Base-by-base conservation (phyloP, 2,888 invertebrate species). In the Clostera curtula region DNA sequence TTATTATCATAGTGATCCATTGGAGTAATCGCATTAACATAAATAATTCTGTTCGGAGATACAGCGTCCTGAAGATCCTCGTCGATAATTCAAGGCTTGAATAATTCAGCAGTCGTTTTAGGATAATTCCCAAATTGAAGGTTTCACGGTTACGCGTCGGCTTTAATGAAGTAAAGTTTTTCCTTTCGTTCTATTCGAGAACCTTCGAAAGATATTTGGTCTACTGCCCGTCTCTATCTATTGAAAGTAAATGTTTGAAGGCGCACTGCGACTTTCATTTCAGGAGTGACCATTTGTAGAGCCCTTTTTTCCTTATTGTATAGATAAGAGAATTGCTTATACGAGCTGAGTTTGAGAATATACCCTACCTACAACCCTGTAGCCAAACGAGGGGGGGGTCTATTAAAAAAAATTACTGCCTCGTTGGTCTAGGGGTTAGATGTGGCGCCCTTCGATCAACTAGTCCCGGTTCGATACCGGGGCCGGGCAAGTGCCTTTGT, bases 101-200 rank as follows among this genome's bases (percentile, higher is more conserved):
- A 75, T 75, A 58, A 75, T 75, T 74, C 74, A 75, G 58, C 43
- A 62, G 62, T 57, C 66, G 70, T 65, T 75, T 70, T 58, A 58
- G 62, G 64, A 66, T 72, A 68, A 71, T 71, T 72, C 69, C 56
- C 66, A 67, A 74, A 72, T 71, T 67, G 68, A 61, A 70, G 65
- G 65, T 66, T 67, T 64, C 56, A 57, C 54, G 55, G 66, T 61
- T 61, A 55, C 61, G 56, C 53, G 46, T 54, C 43, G 53, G 42
- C 46, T 58, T 60, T 68, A 70, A 69, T 61, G 66, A 68, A 68
- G 59, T 56, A 54, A 59, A 63, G 50, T 64, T 63, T 58, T 58
- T 55, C 35, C 38, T 45, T 36, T 42, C 20, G 34, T 36, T 43
- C 41, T 44, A 42, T 43, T 42, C 31, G 24, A 38, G 20, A 37